phyloP scores from a whole-genome alignment of 2,113 vertebrate species.

The Tonatia bakeri region DNA sequence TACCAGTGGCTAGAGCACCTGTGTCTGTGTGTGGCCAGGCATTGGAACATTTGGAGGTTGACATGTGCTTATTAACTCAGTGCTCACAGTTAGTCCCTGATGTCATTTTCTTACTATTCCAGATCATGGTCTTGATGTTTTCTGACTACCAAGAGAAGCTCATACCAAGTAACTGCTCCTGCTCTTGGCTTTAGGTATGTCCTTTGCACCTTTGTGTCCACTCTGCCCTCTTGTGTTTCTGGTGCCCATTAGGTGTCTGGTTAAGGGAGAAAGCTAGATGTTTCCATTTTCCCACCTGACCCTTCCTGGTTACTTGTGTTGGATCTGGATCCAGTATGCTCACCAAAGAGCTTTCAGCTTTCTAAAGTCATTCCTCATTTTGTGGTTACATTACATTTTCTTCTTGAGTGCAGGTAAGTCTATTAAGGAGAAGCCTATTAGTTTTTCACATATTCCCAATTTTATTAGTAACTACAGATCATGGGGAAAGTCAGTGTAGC shows the following conservation, averaged over 20 bases:
- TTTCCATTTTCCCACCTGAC: too few species aligned
- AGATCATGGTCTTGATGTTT: background rate
- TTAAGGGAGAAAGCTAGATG: background rate
- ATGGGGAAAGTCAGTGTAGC: background rate
- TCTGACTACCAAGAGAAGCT: background rate
- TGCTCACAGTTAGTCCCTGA: background rate
- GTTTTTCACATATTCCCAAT: background rate
- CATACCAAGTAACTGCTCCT: fast-evolving
- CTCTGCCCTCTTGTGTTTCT: fast-evolving
- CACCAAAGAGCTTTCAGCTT: slow-evolving; percentile 18
- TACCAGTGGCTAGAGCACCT: background rate
- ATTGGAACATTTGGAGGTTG: background rate
- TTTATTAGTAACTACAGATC: background rate
- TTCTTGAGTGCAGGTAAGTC: background rate
- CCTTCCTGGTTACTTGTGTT: background rate
- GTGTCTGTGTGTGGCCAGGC: background rate
- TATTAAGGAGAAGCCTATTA: slow-evolving; percentile 12
- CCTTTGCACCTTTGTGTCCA: background rate
- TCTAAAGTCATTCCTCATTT: background rate
- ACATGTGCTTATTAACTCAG: fast-evolving
- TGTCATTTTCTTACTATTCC: background rate
- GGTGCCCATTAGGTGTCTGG: background rate
- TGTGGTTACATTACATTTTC: background rate
- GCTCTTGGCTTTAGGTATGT: background rate
- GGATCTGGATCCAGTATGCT: background rate